Evolutionary conservation across 2,113 vertebrate genomes (phyloP).

Genomic region (Spea bombifrons): DNA sequence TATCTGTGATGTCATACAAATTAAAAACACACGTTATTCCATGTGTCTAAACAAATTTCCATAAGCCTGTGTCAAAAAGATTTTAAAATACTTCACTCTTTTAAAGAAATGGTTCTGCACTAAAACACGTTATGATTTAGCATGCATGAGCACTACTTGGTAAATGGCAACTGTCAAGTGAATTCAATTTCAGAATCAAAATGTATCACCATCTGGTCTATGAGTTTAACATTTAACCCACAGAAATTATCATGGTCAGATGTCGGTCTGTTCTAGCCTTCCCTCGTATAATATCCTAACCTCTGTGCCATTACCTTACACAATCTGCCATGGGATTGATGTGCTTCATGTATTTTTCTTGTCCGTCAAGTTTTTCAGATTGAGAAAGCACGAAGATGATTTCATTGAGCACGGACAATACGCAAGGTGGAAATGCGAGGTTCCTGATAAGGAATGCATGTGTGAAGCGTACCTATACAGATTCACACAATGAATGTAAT

Average conservation of each 20-base stretch:
- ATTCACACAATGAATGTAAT: no score
- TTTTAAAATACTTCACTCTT: no score
- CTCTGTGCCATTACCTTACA: neutral
- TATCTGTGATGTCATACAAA: no score
- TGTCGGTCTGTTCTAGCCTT: conserved; percentile 6
- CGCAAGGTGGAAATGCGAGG: neutral
- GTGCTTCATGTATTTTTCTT: neutral
- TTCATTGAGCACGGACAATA: neutral
- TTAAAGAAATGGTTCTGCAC: no score
- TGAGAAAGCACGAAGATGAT: neutral
- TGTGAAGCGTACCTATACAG: no score
- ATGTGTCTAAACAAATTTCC: no score
- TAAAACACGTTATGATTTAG: no score
- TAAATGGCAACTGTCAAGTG: neutral
- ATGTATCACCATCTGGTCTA: neutral
- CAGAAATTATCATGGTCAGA: conserved; percentile 8
- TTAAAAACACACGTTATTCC: no score
- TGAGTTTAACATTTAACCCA: conserved; percentile 10
- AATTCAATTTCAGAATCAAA: conserved; percentile 11
- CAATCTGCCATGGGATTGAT: neutral
- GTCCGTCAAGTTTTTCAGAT: neutral
- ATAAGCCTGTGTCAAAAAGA: no score
- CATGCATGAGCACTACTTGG: neutral
- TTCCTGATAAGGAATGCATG: neutral
- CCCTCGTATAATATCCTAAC: neutral